Evolutionary conservation across 2,797 vertebrate genomes (phyloP).

Genomic region (Onychomys leucogaster): DNA sequence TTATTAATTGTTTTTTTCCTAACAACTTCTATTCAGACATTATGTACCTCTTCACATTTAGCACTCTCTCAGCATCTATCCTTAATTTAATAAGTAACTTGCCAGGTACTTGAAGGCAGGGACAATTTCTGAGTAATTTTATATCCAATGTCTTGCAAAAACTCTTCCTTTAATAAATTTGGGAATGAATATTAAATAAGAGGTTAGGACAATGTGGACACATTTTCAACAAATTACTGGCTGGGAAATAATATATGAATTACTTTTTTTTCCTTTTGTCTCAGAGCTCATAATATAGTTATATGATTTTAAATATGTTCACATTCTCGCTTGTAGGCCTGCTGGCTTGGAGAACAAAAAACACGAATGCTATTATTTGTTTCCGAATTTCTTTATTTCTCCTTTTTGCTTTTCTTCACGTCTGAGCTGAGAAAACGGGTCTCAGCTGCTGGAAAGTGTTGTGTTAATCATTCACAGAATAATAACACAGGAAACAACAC

Average conservation of each 20-base stretch:
- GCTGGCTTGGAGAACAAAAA: background rate
- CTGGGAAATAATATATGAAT: background rate
- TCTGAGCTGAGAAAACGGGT: conserved; percentile 48
- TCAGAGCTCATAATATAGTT: background rate
- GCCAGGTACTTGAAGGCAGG: background rate
- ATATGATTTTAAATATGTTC: background rate
- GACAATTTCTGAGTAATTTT: conserved; percentile 19
- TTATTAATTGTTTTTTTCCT: background rate
- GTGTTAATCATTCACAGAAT: conserved; percentile 26
- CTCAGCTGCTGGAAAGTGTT: conserved; percentile 22
- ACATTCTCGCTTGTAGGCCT: background rate
- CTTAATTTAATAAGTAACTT: background rate
- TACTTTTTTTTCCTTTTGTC: background rate
- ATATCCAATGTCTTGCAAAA: background rate
- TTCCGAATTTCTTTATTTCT: conserved; percentile 35
- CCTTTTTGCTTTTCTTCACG: conserved; percentile 1
- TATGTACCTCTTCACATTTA: background rate
- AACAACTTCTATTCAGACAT: background rate
- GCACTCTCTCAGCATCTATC: background rate
- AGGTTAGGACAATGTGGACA: background rate
- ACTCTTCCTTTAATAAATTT: background rate
- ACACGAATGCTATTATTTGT: background rate
- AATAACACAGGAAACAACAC: conserved; percentile 41
- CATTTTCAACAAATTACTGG: background rate
- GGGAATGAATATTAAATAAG: background rate